Base-by-base conservation (phyloP, 2,113 vertebrate species). In the Elephantulus edwardii region DNA sequence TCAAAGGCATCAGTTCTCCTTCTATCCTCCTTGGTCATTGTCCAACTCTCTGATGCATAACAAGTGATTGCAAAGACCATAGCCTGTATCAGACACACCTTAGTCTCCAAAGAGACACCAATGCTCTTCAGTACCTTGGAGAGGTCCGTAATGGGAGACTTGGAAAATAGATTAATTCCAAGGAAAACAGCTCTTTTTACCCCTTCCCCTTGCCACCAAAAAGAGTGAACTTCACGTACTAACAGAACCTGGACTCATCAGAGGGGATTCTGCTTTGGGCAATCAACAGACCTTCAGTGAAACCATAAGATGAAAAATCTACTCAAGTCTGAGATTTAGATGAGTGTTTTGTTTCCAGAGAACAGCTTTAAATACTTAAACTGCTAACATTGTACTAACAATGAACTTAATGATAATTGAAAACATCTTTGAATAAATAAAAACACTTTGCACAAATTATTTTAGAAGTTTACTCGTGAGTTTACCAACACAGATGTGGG, bases 381-480 rank as follows among this genome's bases (percentile, higher is more conserved):
- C 78, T 94, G 91, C 78, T 93, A 92, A 96, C 93, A 95, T 95
- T 83, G 93, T 95, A 95, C 46, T 64, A 90, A 88, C 82, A 96
- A 95, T 93, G 71, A 79, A 93, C 60, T 96, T 95, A 95, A 96
- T 88, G 38, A 56, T 96, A 95, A 96, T 91, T 94, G 71, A 95
- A 97, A 97, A 62, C 93, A 90, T 96, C 93, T 96, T 96, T 70
- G 79, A 93, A 95, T 94, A 95, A 96, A 95, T 95, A 94, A 96
- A 94, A 95, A 91, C 50, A 95, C 83, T 96, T 77, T 86, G 80
- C 72, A 75, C 68, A 92, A 92, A 92, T 94, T 93, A 93, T 95
- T 96, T 83, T 3, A 93, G 97, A 96, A 93, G 72, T 72, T 78
- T 68, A 64, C 79, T 95, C 64, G 81, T 91, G 80, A 88, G 70